Conservation (phyloP, 2,888 invertebrate genomes). For the Coelinius sp. region DNA sequence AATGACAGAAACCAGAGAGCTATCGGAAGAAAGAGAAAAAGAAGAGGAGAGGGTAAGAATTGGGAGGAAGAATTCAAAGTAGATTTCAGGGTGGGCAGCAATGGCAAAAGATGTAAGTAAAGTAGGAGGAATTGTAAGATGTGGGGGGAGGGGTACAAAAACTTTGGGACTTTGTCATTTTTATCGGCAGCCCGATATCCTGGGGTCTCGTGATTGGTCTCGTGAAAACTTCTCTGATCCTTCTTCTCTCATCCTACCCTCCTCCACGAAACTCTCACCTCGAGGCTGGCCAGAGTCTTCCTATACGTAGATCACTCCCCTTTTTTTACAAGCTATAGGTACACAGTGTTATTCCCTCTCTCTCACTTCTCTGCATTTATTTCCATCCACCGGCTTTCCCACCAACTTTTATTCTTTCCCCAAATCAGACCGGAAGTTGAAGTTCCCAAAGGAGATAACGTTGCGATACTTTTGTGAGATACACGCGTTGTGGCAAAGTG, state of each 20-base stretch:
- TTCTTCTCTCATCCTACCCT: constrained; percentile 56
- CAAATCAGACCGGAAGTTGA: constrained; percentile 36
- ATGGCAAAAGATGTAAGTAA: constrained; percentile 24
- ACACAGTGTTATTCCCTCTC: constrained; percentile 8
- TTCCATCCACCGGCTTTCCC: not conserved
- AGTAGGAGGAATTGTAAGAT: constrained; percentile 18
- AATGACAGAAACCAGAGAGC: constrained; percentile 31
- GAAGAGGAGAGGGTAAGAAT: constrained; percentile 36
- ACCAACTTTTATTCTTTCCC: constrained; percentile 22
- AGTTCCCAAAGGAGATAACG: constrained; percentile 22
- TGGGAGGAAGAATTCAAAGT: constrained; percentile 44
- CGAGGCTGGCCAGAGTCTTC: constrained; percentile 17
- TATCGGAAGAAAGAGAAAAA: constrained; percentile 9
- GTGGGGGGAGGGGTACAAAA: constrained; percentile 43
- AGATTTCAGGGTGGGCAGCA: constrained; percentile 44
- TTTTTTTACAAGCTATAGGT: not conserved
- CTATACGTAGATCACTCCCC: constrained; percentile 42
- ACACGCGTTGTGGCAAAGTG: not conserved
- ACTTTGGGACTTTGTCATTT: constrained; percentile 67
- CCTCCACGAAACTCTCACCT: constrained; percentile 27
- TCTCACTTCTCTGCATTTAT: constrained; percentile 5
- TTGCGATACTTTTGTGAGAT: constrained; percentile 16
- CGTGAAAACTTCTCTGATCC: constrained; percentile 66
- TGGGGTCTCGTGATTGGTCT: constrained; percentile 60
- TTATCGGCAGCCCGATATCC: constrained; percentile 65